Conservation (phyloP, 2,113 vertebrate genomes). For the Calyptomena viridis region DNA sequence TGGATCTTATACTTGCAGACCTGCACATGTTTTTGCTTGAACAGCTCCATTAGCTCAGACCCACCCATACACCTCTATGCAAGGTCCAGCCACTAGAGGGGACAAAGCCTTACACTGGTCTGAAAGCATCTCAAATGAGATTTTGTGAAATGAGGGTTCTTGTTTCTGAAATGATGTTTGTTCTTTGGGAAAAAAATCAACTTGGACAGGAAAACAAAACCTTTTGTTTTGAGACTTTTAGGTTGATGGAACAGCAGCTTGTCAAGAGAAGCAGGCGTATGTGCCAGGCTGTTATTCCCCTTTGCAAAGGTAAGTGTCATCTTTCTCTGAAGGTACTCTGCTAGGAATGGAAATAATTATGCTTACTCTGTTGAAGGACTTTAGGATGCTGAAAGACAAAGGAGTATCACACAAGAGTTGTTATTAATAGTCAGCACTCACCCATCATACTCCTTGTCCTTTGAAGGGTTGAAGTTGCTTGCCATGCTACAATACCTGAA, state of each 20-base stretch:
- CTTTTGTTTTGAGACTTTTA: background rate
- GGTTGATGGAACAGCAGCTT: background rate
- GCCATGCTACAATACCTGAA: background rate
- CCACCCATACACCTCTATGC: accelerated
- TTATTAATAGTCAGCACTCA: background rate
- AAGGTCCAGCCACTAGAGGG: background rate
- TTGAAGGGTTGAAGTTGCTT: background rate
- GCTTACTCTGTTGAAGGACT: background rate
- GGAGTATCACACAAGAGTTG: background rate
- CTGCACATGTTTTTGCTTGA: background rate
- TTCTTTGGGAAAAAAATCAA: background rate
- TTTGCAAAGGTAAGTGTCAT: background rate
- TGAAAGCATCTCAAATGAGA: background rate
- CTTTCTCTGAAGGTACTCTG: background rate
- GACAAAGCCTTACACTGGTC: background rate
- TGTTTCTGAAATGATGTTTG: background rate
- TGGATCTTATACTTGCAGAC: background rate
- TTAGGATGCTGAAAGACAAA: background rate
- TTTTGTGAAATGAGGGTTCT: background rate
- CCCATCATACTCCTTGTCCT: background rate
- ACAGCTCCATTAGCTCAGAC: background rate
- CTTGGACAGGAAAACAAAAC: background rate
- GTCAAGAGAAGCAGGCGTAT: background rate
- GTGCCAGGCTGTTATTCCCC: background rate
- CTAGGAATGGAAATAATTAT: background rate